Percentiles rank a stretch among this genome's conserved stretches.
Conservation (phyloP, 53 echinoderm and acorn worm genomes). For the Echinarachnius parma region DNA sequence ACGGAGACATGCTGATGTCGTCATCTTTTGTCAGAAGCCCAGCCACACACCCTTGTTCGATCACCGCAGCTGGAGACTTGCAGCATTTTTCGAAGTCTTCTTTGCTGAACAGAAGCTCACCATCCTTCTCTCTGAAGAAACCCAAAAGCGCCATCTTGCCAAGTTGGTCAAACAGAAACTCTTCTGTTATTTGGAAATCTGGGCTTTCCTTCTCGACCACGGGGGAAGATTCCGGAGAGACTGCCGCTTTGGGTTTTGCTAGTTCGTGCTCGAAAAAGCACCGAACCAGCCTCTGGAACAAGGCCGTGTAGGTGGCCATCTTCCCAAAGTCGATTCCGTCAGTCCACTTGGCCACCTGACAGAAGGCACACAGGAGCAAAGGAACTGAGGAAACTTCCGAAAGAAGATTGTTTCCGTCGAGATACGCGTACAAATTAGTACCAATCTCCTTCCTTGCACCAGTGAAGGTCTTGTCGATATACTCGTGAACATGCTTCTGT, state of each 20-base stretch:
- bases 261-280: conserved; percentile 52
- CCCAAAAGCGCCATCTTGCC: conserved; percentile 58
- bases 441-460: conserved; percentile 42
- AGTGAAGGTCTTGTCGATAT: conserved; percentile 52
- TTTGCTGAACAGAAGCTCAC: conserved; percentile 58
- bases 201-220: neutral
- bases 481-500: conserved; percentile 49
- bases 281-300: conserved; percentile 48
- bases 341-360: conserved; percentile 63
- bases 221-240: conserved; percentile 4
- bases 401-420: conserved; percentile 62
- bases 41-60: conserved; percentile 52
- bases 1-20: conserved; percentile 35
- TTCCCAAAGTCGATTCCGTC: conserved; percentile 63
- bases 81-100: conserved; percentile 47
- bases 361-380: conserved; percentile 56
- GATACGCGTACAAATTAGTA: conserved; percentile 50
- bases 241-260: conserved; percentile 33
- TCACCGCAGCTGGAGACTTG: conserved; percentile 24
- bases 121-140: conserved; percentile 41
- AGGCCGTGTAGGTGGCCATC: conserved; percentile 48
- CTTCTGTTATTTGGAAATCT: conserved; percentile 3
- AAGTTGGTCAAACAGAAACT: conserved; percentile 50
- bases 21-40: conserved; percentile 53
- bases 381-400: conserved; percentile 51